phyloP scores from a whole-genome alignment of 2,797 vertebrate genomes.

The Tachyglossus aculeatus region DNA sequence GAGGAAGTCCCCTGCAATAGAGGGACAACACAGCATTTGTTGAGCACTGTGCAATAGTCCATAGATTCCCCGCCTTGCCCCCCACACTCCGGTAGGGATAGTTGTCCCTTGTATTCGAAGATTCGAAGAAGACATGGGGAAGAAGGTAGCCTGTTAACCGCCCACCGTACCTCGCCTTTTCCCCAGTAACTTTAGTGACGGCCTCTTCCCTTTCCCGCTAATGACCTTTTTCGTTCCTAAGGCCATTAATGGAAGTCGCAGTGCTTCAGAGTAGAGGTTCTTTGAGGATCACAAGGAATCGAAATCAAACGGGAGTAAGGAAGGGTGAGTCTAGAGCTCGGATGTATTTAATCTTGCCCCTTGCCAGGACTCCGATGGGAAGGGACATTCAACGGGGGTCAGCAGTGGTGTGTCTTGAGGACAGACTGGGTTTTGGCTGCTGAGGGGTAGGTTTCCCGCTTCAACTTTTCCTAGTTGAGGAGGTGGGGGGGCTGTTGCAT shows the following conservation, averaged over 20 bases:
- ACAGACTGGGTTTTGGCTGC: not conserved
- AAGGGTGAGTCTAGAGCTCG: not conserved
- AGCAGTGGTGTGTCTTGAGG: conserved; percentile 1
- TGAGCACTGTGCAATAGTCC: conserved; percentile 96
- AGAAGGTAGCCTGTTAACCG: conserved; percentile 3
- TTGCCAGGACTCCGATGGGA: conserved; percentile 2
- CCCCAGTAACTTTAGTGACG: not conserved
- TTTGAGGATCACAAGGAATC: not conserved
- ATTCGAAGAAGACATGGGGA: too few relatives aligned
- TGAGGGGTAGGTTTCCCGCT: not conserved
- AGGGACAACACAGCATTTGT: conserved; percentile 91
- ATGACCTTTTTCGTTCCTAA: not conserved
- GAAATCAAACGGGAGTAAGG: not conserved
- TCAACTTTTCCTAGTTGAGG: conserved; percentile 14
- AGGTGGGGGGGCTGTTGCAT: conserved; percentile 1
- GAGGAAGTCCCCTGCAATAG: conserved; percentile 65
- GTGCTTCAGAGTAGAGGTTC: not conserved
- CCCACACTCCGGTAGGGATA: too few relatives aligned
- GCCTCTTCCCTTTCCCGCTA: not conserved
- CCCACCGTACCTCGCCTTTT: not conserved
- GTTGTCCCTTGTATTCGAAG: too few relatives aligned
- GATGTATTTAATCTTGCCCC: not conserved
- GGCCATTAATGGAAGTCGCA: not conserved
- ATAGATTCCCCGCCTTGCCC: conserved; percentile 59
- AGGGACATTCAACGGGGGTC: conserved; percentile 30